A percentile compares a stretch with the other conserved stretches of the same genome.
Evolutionary conservation across 2,113 vertebrate genomes (phyloP).

Genomic region (Anseranas semipalmata): DNA sequence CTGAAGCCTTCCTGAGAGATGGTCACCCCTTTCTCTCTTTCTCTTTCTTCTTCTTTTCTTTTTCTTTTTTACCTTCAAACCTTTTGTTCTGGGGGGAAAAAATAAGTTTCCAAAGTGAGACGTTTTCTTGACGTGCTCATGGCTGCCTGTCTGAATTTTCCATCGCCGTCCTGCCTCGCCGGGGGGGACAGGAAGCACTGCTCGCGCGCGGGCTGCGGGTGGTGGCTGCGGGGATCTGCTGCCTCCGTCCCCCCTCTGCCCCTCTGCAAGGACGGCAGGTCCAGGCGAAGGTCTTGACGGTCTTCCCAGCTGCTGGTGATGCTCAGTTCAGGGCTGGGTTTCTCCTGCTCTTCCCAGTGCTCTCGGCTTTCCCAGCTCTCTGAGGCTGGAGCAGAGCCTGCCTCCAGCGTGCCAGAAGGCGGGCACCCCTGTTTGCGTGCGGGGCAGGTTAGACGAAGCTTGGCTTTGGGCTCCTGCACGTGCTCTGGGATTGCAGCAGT

Average conservation of each 20-base stretch:
- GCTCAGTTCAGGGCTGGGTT: background rate
- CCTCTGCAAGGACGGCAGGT: background rate
- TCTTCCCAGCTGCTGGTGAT: accelerated
- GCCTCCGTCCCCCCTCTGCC: background rate
- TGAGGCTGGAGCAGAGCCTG: background rate
- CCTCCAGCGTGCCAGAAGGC: background rate
- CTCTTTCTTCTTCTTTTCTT: background rate
- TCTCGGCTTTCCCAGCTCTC: background rate
- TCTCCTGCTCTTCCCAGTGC: background rate
- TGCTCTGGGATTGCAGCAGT: background rate
- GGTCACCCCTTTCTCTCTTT: background rate
- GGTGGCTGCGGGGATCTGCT: background rate
- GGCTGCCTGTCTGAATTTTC: conserved; percentile 63
- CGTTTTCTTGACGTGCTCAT: background rate
- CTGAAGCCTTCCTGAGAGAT: conserved; percentile 46
- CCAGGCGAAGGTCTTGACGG: background rate
- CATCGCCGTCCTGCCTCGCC: conserved; percentile 65
- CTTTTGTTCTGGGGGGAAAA: background rate
- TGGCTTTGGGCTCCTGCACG: accelerated
- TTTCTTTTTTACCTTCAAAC: background rate
- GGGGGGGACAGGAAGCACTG: conserved; percentile 14
- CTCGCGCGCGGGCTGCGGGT: conserved; percentile 60
- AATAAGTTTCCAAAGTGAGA: conserved; percentile 32
- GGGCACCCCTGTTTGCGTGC: background rate
- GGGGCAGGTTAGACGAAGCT: background rate